Evolutionary conservation across 2,797 vertebrate species (phyloP), one percentile per base, ranked within the genome.

Genomic region (Tadarida brasiliensis): DNA sequence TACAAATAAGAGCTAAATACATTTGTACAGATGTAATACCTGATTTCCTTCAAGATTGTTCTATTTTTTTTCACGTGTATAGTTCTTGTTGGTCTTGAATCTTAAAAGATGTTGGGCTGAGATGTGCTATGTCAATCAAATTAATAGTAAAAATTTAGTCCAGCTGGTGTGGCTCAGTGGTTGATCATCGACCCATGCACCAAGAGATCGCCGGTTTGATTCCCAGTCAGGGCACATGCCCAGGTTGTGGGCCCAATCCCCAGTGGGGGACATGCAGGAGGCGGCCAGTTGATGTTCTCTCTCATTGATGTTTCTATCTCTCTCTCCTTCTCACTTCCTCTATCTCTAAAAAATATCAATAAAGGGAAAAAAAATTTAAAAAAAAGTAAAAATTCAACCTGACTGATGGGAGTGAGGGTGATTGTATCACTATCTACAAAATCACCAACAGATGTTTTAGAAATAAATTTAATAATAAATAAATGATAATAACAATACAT

Each of bases 381-480:
- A n/a, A 63, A 54, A 85, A 82, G 7, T 82, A 67, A 84, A 70
- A 82, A 26, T 7, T 49, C 15, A 61, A 61, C 26, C 30, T 24
- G 57, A 33, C 11, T 59, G 17, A 28, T 44, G 56, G 17, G 39
- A 39, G 3, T 67, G 49, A 67, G 33, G 39, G 12, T 28, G 70
- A 61, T 71, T 47, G 0, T 2, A 28, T 67, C 30, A 26, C 33
- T 59, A 26, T 39, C 47, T 84, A 71, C 33, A 81, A 89, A 86
- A 89, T 84, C 76, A 33, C 59, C 54, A n/a, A 30, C 20, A 24
- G 70, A 28, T 81, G 19, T 88, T 82, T 93, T 80, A 24, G 47
- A 73, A 89, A 63, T 78, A 30, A 87, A 84, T 80, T 12, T 92
- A 96, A 65, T 35, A 33, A 74, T 71, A 61, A 91, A 26, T 28